phyloP scores from a whole-genome alignment of 92 coral and sea anemone species.

The Hydrozoanthus gracilis region DNA sequence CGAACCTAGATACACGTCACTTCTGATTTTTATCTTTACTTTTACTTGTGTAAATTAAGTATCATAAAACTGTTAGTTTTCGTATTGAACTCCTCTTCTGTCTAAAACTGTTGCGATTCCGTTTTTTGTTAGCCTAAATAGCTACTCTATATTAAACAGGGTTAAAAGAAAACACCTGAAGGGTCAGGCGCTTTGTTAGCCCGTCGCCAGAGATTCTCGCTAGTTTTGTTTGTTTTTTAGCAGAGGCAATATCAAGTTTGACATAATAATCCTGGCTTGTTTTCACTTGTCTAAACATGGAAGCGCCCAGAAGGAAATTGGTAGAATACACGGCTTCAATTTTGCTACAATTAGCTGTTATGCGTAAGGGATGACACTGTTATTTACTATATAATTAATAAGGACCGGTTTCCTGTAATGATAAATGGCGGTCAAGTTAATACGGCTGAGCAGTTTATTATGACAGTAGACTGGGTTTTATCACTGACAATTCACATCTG shows the following conservation, averaged over 20 bases:
- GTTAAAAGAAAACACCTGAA: neutral
- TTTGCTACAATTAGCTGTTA: neutral
- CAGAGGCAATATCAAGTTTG: slow-evolving; percentile 16
- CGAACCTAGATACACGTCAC: neutral
- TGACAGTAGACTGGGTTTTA: neutral
- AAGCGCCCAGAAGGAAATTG: slow-evolving; percentile 9
- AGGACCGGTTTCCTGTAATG: neutral
- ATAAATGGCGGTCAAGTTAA: neutral
- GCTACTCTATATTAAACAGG: neutral
- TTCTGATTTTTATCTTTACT: slow-evolving; percentile 25
- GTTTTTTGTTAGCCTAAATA: neutral
- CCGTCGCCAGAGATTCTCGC: slow-evolving; percentile 42
- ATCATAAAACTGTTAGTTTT: neutral
- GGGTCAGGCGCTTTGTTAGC: slow-evolving; percentile 34
- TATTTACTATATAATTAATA: neutral
- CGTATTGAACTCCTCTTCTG: neutral
- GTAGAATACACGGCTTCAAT: neutral
- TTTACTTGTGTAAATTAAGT: neutral
- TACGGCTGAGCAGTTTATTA: slow-evolving; percentile 11
- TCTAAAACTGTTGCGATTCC: neutral
- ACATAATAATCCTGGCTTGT: slow-evolving; percentile 10
- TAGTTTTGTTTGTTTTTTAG: neutral
- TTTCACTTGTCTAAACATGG: slow-evolving; percentile 4
- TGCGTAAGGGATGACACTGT: neutral
- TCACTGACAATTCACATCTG: slow-evolving; percentile 22